Conservation (phyloP, 2,113 vertebrate genomes). For the Scomber japonicus region DNA sequence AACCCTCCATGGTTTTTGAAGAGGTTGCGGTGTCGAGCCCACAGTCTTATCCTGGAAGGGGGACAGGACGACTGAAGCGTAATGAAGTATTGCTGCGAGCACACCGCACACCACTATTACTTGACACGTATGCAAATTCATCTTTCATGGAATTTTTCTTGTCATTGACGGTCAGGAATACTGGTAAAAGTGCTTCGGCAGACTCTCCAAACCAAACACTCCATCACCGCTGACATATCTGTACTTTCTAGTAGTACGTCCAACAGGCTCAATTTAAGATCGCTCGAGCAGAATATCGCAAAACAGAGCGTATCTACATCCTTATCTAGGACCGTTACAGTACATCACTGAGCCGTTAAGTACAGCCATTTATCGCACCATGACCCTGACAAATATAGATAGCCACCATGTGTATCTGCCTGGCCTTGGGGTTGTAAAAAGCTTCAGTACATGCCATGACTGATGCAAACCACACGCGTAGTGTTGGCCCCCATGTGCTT, state of each 20-base stretch:
- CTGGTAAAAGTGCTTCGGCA: neutral
- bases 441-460: conserved; percentile 1
- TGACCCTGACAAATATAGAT: conserved; percentile 4
- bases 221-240: conserved; percentile 2
- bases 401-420: conserved; percentile 4
- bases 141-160: conserved; percentile 30
- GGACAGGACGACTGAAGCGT: conserved; percentile 26
- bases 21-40: conserved; percentile 40
- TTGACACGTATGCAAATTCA: conserved; percentile 51
- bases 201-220: neutral
- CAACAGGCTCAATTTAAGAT: neutral
- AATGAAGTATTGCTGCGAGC: conserved; percentile 36
- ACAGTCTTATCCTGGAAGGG: conserved; percentile 49
- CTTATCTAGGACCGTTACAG: neutral
- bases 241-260: neutral
- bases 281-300: neutral
- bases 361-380: neutral
- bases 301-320: neutral
- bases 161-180: neutral
- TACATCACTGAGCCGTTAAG: neutral
- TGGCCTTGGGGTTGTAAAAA: neutral
- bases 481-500: neutral
- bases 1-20: conserved; percentile 64
- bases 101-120: conserved; percentile 31
- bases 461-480: conserved; percentile 12